A percentile compares a stretch with the other conserved stretches of the same genome.
These are phyloP conservation scores for Galleria mellonella DNA, from an alignment of 1,140 invertebrate genomes.

Conservation along the genomic window DNA sequence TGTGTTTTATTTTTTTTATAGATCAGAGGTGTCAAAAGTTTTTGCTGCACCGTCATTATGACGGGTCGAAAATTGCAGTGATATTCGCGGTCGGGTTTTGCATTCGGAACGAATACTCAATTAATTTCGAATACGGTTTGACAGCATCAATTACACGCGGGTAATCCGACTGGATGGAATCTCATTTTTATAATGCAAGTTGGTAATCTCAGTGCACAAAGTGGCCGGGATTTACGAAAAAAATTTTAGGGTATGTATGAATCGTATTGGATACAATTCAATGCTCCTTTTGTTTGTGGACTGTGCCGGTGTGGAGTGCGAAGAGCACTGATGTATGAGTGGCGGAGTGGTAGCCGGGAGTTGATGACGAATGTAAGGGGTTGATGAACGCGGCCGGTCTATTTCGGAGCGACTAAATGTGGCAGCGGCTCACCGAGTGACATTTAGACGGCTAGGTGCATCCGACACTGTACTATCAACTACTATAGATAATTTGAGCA, in stretches of 20 bases:
- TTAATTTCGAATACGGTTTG: conserved; percentile 60
- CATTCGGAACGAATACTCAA: conserved; percentile 46
- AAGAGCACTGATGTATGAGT: conserved; percentile 41
- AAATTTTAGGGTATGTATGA: background rate
- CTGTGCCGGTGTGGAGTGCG: conserved; percentile 12
- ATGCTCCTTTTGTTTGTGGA: conserved; percentile 23
- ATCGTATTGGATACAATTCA: conserved; percentile 16
- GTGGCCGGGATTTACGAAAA: background rate
- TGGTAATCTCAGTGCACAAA: conserved; percentile 17
- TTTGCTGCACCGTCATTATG: conserved; percentile 58
- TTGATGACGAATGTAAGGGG: conserved; percentile 64
- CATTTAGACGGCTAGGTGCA: conserved; percentile 68
- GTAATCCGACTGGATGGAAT: conserved; percentile 17
- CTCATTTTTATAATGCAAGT: conserved; percentile 20
- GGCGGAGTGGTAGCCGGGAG: conserved; percentile 25
- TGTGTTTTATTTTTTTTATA: conserved; percentile 34
- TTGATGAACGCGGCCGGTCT: conserved; percentile 66
- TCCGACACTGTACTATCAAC: conserved; percentile 52
- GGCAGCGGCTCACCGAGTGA: conserved; percentile 61
- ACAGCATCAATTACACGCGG: conserved; percentile 53
- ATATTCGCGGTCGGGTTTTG: conserved; percentile 37
- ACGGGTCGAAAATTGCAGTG: conserved; percentile 47
- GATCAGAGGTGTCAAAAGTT: conserved; percentile 44
- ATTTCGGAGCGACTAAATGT: conserved; percentile 68
- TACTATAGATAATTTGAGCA: conserved; percentile 27